These are phyloP conservation scores for Mirza zaza DNA, from an alignment of 2,113 vertebrate genomes.

Conservation along the genomic window DNA sequence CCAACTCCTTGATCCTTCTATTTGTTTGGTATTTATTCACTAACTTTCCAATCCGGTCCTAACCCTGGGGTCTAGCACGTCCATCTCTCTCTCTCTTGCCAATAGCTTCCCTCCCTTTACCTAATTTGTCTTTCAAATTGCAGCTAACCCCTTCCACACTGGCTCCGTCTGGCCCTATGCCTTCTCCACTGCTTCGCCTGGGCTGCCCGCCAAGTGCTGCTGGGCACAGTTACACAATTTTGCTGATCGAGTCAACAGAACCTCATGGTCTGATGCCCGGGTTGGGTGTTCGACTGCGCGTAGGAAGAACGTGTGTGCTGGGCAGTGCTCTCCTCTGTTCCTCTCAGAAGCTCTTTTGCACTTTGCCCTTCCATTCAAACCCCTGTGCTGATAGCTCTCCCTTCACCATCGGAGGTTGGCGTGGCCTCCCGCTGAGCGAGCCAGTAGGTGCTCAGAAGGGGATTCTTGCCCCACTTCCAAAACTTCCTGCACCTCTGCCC, in stretches of 20 bases:
- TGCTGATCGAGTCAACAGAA: background rate
- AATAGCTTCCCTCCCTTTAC: background rate
- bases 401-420: background rate
- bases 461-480: background rate
- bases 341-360: background rate
- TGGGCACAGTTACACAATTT: background rate
- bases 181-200: background rate
- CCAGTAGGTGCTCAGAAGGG: background rate
- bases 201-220: background rate
- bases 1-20: background rate
- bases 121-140: background rate
- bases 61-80: background rate
- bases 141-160: accelerated
- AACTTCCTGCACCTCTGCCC: background rate
- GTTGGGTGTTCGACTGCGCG: background rate
- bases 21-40: background rate
- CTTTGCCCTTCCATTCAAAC: background rate
- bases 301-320: background rate
- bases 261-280: background rate
- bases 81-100: background rate
- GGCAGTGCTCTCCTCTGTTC: background rate
- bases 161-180: background rate
- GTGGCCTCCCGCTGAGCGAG: background rate
- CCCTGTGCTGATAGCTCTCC: background rate
- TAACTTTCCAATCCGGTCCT: background rate